Evolutionary conservation across 2,797 vertebrate genomes (phyloP).

Genomic region (Loris lydekkerianus): DNA sequence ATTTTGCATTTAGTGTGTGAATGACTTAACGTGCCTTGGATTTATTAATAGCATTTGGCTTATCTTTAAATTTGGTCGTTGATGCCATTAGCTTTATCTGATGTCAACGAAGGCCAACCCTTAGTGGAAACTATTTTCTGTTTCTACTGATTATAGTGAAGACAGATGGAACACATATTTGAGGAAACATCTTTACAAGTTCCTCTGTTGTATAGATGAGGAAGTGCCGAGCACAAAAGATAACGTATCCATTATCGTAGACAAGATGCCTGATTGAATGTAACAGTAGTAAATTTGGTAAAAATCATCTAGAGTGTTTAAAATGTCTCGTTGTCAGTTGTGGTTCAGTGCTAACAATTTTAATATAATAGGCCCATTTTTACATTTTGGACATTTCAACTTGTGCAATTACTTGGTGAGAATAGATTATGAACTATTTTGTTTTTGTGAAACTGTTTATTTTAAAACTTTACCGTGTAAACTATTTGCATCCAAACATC

Average conservation of each 20-base stretch:
- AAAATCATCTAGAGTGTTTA: neutral
- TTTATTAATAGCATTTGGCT: constrained; percentile 39
- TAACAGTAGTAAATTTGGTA: constrained; percentile 30
- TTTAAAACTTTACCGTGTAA: constrained; percentile 20
- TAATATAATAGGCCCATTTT: neutral
- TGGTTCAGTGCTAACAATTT: constrained; percentile 18
- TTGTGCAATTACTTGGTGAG: neutral
- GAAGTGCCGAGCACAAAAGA: neutral
- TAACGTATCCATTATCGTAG: neutral
- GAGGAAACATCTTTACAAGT: neutral
- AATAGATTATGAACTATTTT: constrained; percentile 4
- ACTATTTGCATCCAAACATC: constrained; percentile 57
- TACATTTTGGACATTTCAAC: constrained; percentile 11
- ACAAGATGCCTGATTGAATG: neutral
- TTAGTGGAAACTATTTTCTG: constrained; percentile 41
- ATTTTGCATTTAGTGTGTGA: neutral
- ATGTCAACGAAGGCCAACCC: neutral
- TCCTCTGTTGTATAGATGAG: neutral
- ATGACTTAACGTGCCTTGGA: neutral
- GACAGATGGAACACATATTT: constrained; percentile 12
- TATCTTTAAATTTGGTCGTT: constrained; percentile 39
- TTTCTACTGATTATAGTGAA: constrained; percentile 41
- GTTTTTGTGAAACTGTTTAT: neutral
- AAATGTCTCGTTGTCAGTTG: neutral
- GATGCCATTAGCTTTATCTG: neutral